phyloP scores from a whole-genome alignment of 1,140 invertebrate species.

The Halesus radiatus region DNA sequence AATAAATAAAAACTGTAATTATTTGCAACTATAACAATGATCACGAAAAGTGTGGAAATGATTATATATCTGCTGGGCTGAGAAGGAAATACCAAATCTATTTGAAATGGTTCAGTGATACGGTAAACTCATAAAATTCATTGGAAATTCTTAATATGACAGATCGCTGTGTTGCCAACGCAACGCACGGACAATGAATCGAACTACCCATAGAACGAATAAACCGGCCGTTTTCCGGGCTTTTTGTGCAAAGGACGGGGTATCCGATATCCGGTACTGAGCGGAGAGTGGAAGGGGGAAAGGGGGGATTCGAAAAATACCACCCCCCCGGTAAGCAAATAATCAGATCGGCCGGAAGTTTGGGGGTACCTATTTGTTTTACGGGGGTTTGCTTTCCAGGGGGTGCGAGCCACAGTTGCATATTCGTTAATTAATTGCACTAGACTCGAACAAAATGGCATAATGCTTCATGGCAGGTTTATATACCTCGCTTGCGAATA shows the following conservation, averaged over 20 bases:
- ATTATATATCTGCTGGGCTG: too few relatives aligned
- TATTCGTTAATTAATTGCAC: constrained; percentile 45
- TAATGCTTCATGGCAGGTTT: constrained; percentile 18
- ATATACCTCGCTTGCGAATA: constrained; percentile 2
- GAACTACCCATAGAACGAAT: constrained; percentile 13
- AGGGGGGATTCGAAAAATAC: not conserved
- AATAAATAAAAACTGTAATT: too few relatives aligned
- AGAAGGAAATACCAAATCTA: too few relatives aligned
- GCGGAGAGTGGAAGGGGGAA: not conserved
- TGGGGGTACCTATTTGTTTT: constrained; percentile 26
- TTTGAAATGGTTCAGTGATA: too few relatives aligned
- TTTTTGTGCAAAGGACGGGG: constrained; percentile 29
- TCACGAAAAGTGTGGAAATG: too few relatives aligned
- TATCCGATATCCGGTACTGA: not conserved
- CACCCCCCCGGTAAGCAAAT: constrained; percentile 36
- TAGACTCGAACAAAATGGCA: constrained; percentile 33
- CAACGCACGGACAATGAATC: too few relatives aligned
- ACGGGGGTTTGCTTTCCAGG: not conserved
- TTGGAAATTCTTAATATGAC: too few relatives aligned
- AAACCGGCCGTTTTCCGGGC: constrained; percentile 29
- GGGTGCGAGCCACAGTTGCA: constrained; percentile 22
- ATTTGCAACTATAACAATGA: too few relatives aligned
- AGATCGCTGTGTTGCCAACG: too few relatives aligned
- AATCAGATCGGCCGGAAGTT: constrained; percentile 51
- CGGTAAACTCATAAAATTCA: too few relatives aligned